Percentiles rank a stretch among this genome's conserved stretches.
Evolutionary conservation across 2,797 vertebrate genomes (phyloP).

Genomic region (Spinibarbus caldwelli): DNA sequence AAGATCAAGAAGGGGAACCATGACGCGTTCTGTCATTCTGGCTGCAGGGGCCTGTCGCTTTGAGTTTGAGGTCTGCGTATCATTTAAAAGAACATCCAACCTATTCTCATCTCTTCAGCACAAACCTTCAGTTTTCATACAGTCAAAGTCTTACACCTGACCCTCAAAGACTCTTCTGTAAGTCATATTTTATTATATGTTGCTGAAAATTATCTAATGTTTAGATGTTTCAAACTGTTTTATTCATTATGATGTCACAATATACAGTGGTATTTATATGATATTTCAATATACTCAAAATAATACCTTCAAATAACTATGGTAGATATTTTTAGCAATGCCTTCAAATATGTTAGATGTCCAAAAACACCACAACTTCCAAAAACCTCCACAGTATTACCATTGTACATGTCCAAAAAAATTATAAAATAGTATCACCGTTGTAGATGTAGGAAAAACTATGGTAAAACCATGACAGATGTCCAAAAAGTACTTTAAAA

Average conservation of each 20-base stretch:
- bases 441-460: background rate
- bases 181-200: background rate
- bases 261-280: background rate
- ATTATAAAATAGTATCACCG: background rate
- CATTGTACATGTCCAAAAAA: background rate
- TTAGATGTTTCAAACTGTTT: background rate
- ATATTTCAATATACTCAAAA: background rate
- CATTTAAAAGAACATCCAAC: slow-evolving; percentile 43
- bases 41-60: slow-evolving; percentile 50
- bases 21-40: background rate
- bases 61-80: slow-evolving; percentile 23
- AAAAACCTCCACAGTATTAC: background rate
- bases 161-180: background rate
- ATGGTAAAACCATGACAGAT: background rate
- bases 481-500: background rate
- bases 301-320: background rate
- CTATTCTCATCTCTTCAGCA: slow-evolving; percentile 20
- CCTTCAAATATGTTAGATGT: background rate
- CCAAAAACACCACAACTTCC: background rate
- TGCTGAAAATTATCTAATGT: background rate
- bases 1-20: slow-evolving; percentile 31
- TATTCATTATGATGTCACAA: background rate
- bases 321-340: background rate
- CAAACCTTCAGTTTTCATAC: slow-evolving; percentile 39
- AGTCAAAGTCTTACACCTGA: background rate